Conservation (phyloP, 2,113 vertebrate species). For the Glaucomys volans region DNA sequence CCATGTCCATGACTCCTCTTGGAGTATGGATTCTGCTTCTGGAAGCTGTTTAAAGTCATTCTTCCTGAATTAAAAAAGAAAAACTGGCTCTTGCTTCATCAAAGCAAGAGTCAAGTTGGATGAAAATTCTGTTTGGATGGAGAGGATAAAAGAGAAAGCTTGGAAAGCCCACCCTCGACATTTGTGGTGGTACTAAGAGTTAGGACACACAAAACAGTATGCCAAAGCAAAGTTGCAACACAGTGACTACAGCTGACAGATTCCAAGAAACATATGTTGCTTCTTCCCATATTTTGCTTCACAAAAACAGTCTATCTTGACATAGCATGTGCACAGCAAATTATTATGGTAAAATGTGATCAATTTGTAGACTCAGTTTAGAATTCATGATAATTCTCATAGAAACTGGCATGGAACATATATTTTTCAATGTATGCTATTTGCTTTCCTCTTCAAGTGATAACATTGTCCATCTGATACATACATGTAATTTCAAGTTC, state of each 20-base stretch:
- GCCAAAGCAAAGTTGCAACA: background rate
- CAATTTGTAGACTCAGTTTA: background rate
- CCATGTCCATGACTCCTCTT: background rate
- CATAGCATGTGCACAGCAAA: background rate
- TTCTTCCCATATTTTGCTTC: background rate
- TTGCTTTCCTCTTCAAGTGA: constrained; percentile 44
- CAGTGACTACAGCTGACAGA: background rate
- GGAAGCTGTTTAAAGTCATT: constrained; percentile 34
- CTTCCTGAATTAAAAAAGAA: constrained; percentile 48
- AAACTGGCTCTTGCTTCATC: constrained; percentile 47
- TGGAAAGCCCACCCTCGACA: background rate
- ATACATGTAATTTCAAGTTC: background rate
- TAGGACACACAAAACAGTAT: background rate
- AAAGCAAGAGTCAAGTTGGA: constrained; percentile 46
- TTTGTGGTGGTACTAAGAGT: constrained; percentile 25
- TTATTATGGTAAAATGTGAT: constrained; percentile 7
- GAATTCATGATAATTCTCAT: background rate
- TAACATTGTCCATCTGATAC: background rate
- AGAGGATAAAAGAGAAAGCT: background rate
- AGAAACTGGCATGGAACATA: background rate
- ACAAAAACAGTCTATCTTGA: background rate
- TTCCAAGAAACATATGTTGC: background rate
- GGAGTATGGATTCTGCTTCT: constrained; percentile 25
- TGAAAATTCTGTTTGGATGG: constrained; percentile 43
- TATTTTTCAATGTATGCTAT: background rate